These are phyloP conservation scores for Scatophagus argus DNA, from an alignment of 2,113 vertebrate species.

Conservation along the genomic window DNA sequence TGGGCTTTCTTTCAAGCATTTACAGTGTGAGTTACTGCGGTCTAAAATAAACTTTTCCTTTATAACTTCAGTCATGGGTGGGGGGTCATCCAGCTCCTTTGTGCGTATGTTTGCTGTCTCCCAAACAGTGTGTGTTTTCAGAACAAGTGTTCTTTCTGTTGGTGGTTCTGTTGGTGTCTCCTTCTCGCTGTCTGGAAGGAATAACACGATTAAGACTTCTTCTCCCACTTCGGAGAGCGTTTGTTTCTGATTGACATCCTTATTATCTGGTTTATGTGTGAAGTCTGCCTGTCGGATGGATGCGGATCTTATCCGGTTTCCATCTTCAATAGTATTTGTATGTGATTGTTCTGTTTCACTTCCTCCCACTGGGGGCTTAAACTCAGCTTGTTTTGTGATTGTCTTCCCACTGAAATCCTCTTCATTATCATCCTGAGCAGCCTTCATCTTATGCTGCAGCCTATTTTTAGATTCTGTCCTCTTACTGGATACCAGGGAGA, in stretches of 20 bases:
- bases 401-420: conserved; percentile 35
- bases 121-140: conserved; percentile 11
- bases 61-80: neutral
- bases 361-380: neutral
- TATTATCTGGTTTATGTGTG: conserved; percentile 15
- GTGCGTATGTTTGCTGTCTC: conserved; percentile 17
- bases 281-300: neutral
- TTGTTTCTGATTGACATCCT: conserved; percentile 19
- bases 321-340: conserved; percentile 3
- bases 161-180: neutral
- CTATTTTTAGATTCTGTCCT: conserved; percentile 35
- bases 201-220: conserved; percentile 7
- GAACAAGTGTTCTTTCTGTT: neutral
- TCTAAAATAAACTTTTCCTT: conserved; percentile 7
- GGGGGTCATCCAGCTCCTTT: neutral
- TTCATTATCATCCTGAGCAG: conserved; percentile 6
- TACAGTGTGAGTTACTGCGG: neutral
- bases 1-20: neutral
- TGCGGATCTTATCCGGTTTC: conserved; percentile 10
- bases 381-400: conserved; percentile 34
- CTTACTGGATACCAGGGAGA: neutral
- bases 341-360: neutral
- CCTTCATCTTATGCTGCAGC: neutral
- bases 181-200: conserved; percentile 15
- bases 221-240: conserved; percentile 13